Evolutionary conservation across 2,797 vertebrate genomes (phyloP), one percentile per base, ranked within the genome.

Genomic region (Coranthus polyacanthus): DNA sequence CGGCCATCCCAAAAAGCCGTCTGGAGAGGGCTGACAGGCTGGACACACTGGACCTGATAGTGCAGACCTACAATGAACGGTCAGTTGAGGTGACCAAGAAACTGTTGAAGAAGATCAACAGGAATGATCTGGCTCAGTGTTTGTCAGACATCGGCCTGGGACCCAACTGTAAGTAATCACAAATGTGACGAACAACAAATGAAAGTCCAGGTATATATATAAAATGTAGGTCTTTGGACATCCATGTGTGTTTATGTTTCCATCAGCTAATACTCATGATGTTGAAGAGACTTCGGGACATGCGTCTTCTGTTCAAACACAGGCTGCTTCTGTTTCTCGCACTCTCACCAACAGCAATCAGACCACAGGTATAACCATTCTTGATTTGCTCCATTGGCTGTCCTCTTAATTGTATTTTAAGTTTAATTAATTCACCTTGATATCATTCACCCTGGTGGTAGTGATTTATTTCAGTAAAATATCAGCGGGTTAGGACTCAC

Each of bases 51-150:
- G 50, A 65, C 12, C 13, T 49, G 18, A 69, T 78, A 12, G 41
- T 51, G 12, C 43, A 52, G 5, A 50, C 43, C n/a, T 73, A 65
- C 39, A 50, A 12, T 3, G 9, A 60, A 21, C 38, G 32, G n/a
- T 51, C 20, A 9, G 16, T 42, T 32, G 22, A 46, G 20, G 38
- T 68, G 26, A 69, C 51, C 36, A 51, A 3, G 49, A 45, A n/a
- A 22, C 37, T 78, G 36, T 42, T 69, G 38, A 29, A n/a, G 20
- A 55, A 69, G 49, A 64, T 78, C 12, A 64, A 45, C 53, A 53
- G 59, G 49, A 73, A 73, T 45, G 69, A 78, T 38, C 54, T 73
- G 17, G 69, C 62, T 11, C 29, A 63, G 10, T 10, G 10, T 38
- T 39, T 75, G 17, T 46, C 39, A 20, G 17, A 24, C 45, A 34